Percentiles rank a stretch among this genome's conserved stretches.
These are phyloP conservation scores for Brachionus calyciflorus DNA, from an alignment of 1,140 invertebrate genomes.

Conservation along the genomic window DNA sequence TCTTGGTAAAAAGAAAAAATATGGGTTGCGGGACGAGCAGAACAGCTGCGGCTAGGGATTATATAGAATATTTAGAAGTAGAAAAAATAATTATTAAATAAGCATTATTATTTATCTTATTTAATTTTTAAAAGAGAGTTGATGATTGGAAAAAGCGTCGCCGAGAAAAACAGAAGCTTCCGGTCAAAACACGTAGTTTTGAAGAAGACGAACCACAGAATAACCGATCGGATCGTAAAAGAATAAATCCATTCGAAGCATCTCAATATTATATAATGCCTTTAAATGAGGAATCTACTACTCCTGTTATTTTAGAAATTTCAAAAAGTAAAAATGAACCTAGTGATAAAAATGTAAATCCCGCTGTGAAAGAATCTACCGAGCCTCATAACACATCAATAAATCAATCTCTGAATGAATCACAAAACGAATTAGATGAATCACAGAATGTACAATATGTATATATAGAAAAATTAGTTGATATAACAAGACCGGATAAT, in stretches of 20 bases:
- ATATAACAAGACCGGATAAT: neutral
- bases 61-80: constrained; percentile 37
- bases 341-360: neutral
- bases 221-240: neutral
- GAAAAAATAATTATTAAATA: neutral
- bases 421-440: constrained; percentile 5
- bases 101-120: neutral
- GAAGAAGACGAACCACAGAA: neutral
- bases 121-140: constrained; percentile 30
- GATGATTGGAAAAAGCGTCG: constrained; percentile 43
- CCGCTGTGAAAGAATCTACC: neutral
- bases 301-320: neutral
- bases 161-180: constrained; percentile 36
- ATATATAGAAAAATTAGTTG: constrained; percentile 18
- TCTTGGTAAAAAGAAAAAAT: neutral
- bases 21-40: constrained; percentile 24
- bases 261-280: constrained; percentile 37
- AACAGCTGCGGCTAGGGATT: constrained; percentile 19
- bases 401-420: neutral
- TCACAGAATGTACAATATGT: constrained; percentile 23
- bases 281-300: neutral
- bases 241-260: constrained; percentile 26
- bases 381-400: neutral
- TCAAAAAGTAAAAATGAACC: neutral
- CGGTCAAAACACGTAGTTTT: neutral